phyloP scores from a whole-genome alignment of 2,888 invertebrate genomes.

The Synanthedon myopaeformis region DNA sequence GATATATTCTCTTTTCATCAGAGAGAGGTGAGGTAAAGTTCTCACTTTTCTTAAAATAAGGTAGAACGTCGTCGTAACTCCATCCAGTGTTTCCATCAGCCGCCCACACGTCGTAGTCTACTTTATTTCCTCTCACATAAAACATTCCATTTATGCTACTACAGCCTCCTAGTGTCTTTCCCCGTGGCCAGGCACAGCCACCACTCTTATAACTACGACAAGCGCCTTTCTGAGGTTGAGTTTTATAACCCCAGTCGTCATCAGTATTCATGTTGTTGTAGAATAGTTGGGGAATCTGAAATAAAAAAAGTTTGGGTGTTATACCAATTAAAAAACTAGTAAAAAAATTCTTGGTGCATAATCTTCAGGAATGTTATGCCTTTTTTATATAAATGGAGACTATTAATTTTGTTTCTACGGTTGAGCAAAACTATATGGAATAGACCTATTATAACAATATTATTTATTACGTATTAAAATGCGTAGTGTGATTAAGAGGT shows the following conservation, averaged over 20 bases:
- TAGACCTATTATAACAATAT: no score
- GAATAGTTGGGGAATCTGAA: slow-evolving; percentile 31
- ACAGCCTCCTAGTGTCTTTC: slow-evolving; percentile 72
- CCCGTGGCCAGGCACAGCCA: slow-evolving; percentile 70
- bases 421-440: no score
- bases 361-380: no score
- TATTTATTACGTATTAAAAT: no score
- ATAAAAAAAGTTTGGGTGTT: slow-evolving; percentile 4
- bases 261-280: slow-evolving; percentile 27
- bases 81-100: slow-evolving; percentile 64
- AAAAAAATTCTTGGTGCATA: no score
- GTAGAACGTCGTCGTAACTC: slow-evolving; percentile 65
- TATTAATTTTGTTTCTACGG: no score
- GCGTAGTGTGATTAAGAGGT: no score
- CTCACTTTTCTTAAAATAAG: slow-evolving; percentile 66
- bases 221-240: slow-evolving; percentile 47
- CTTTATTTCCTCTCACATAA: slow-evolving; percentile 65
- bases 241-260: slow-evolving; percentile 70
- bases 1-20: slow-evolving; percentile 26
- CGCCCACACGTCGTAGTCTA: slow-evolving; percentile 70
- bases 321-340: no score
- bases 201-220: slow-evolving; percentile 45
- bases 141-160: slow-evolving; percentile 72
- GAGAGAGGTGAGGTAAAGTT: slow-evolving; percentile 24
- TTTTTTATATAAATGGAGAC: no score